These are phyloP conservation scores for Lagenorhynchus albirostris DNA, from an alignment of 2,113 vertebrate species.

Conservation along the genomic window DNA sequence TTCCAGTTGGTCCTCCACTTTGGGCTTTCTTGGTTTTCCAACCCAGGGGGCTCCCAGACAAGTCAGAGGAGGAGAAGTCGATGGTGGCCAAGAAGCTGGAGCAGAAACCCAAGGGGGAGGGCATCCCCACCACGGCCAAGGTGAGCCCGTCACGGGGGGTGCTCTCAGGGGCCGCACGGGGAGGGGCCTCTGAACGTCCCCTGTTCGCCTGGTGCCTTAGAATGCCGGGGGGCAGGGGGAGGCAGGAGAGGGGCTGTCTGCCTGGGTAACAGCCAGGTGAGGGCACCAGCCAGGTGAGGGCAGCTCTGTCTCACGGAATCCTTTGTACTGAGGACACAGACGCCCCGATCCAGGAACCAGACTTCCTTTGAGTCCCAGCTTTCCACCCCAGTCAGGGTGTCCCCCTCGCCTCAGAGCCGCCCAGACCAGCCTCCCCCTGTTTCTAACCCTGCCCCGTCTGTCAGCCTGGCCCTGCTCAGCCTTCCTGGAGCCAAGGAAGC, in stretches of 20 bases:
- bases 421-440: background rate
- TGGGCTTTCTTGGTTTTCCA: background rate
- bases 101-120: conserved; percentile 92
- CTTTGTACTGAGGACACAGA: background rate
- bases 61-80: conserved; percentile 93
- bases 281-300: background rate
- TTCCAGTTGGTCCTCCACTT: background rate
- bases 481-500: background rate
- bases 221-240: background rate
- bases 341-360: background rate
- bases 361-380: background rate
- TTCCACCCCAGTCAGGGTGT: background rate
- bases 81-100: conserved; percentile 92
- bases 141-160: conserved; percentile 63
- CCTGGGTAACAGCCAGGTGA: background rate
- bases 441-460: fast-evolving
- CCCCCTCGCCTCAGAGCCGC: no score
- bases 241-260: background rate
- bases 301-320: no score
- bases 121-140: conserved; percentile 96
- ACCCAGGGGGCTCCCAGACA: conserved; percentile 89
- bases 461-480: background rate
- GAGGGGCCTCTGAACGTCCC: background rate
- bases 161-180: background rate
- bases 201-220: background rate